phyloP scores from a whole-genome alignment of 2,888 invertebrate genomes.

The Yponomeuta cagnagella region DNA sequence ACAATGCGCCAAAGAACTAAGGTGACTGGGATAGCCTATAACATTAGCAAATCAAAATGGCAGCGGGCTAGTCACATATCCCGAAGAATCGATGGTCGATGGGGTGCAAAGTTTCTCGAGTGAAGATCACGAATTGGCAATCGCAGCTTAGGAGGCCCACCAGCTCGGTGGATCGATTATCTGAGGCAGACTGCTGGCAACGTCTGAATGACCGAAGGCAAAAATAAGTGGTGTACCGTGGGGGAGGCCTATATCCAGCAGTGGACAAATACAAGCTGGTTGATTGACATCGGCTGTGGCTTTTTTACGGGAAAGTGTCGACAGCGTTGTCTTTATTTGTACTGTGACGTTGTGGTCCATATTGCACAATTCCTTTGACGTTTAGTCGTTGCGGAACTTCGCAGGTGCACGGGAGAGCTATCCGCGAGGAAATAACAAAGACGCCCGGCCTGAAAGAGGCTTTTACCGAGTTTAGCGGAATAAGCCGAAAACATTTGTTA shows the following conservation, averaged over 20 bases:
- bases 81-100: neutral
- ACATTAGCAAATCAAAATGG: too few relatives aligned
- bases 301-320: neutral
- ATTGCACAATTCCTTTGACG: neutral
- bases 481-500: constrained; percentile 28
- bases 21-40: too few relatives aligned
- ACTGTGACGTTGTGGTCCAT: neutral
- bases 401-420: neutral
- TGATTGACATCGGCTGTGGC: neutral
- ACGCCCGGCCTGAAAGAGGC: constrained; percentile 22
- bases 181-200: neutral
- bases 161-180: neutral
- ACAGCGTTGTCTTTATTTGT: too few relatives aligned
- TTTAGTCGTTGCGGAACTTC: neutral
- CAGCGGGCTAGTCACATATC: neutral
- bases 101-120: too few relatives aligned
- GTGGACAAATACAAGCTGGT: too few relatives aligned
- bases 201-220: too few relatives aligned
- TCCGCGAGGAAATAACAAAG: constrained; percentile 28
- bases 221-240: too few relatives aligned
- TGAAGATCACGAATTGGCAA: too few relatives aligned
- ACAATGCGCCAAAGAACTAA: too few relatives aligned
- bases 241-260: too few relatives aligned
- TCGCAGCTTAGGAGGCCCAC: neutral
- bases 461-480: constrained; percentile 33